Evolutionary conservation across 2,888 invertebrate species (phyloP).

Genomic region (Drosophila paramelanica): DNA sequence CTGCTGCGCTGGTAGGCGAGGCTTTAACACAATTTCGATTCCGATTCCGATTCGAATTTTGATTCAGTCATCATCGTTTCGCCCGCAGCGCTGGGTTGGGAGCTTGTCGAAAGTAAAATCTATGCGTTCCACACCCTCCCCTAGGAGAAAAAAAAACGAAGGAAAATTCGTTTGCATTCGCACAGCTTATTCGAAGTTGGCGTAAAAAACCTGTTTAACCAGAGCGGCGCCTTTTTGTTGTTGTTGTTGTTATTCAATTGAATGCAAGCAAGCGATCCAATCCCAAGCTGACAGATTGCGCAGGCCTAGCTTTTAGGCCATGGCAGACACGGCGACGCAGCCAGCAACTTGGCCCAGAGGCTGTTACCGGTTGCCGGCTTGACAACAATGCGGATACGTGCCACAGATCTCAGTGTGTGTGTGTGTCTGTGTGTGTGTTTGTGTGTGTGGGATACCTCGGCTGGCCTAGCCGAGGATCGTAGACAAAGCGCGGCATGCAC

Average conservation of each 20-base stretch:
- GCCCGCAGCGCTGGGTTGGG: too few relatives aligned
- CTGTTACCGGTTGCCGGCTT: constrained; percentile 41
- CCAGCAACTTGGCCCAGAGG: constrained; percentile 40
- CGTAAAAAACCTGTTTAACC: constrained; percentile 34
- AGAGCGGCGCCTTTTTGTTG: constrained; percentile 25
- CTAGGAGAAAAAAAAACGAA: constrained; percentile 18
- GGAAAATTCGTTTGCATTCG: constrained; percentile 21
- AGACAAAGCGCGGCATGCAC: constrained; percentile 46
- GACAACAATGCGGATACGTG: constrained; percentile 61
- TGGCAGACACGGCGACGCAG: constrained; percentile 52
- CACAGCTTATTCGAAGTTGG: not conserved
- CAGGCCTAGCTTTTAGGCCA: constrained; percentile 4
- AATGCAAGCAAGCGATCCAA: constrained; percentile 13
- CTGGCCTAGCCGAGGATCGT: constrained; percentile 55
- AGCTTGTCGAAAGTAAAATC: constrained; percentile 42
- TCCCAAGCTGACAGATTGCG: constrained; percentile 30
- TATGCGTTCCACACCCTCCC: not conserved
- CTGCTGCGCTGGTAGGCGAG: too few relatives aligned
- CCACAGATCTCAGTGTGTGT: constrained; percentile 7
- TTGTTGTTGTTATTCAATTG: constrained; percentile 19
- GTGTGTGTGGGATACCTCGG: constrained; percentile 1
- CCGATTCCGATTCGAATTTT: too few relatives aligned
- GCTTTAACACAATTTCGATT: too few relatives aligned
- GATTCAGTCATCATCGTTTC: too few relatives aligned
- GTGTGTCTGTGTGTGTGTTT: constrained; percentile 1